Base-by-base conservation (phyloP, 2,113 vertebrate species). In the Phainopepla nitens region DNA sequence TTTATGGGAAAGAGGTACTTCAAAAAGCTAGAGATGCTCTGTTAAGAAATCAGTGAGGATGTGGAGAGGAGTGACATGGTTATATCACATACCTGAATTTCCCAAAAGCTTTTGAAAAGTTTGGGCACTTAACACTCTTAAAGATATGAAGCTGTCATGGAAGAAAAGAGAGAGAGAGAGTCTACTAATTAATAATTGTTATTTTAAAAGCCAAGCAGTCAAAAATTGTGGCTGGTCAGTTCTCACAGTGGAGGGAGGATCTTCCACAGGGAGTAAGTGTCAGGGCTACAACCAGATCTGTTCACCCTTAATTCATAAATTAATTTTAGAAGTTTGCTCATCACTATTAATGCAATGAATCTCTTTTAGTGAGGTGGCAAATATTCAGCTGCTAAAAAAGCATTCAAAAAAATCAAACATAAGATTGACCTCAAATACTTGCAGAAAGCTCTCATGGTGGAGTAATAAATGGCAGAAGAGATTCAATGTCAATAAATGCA, bases 401-500 rank as follows among this genome's bases (percentile, higher is more conserved):
- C 6, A 17, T 66, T 89, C 27, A 33, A 56, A 68, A 83, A 95
- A 93, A 93, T 89, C 56, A 90, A 89, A 54, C 25, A 23, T 49
- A 62, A 90, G 87, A 78, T 72, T 92, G 91, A 89, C 86, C 91
- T 87, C 64, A 81, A 44, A 87, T 53, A 44, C 60, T 89, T 51
- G n/a, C 49, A 78, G 64, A 91, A 93, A 89, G 9, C 56, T 78
- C 70, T 93, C 42, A 18, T 78, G 82, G 10, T 10, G 2, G 24
- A 39, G 54, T 81, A 90, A 83, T 78, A 93, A 90, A 58, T 89
- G 93, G 73, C 82, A 94, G 89, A 94, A 96, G 93, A 96, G 51
- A 93, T 75, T 97, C 96, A 96, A 96, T 97, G 96, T 97, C 96
- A 97, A 97, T 97, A 97, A 95, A 97, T 97, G 96, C 96, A 95